These are phyloP conservation scores for Spodoptera litura DNA, from an alignment of 1,140 invertebrate genomes.

Conservation along the genomic window DNA sequence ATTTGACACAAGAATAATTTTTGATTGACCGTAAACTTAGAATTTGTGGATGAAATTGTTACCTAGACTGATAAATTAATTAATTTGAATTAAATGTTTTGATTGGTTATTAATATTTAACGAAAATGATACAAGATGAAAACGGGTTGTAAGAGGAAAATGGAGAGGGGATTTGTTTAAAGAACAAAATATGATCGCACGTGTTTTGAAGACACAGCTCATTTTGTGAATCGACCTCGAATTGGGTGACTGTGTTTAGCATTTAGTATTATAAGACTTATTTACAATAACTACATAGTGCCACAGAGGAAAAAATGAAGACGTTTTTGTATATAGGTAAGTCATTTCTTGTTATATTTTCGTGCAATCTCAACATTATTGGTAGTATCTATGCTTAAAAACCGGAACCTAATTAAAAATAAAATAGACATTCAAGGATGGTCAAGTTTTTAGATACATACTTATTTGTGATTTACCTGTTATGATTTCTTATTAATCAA, in stretches of 20 bases:
- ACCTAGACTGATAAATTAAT: not conserved
- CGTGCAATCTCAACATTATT: not conserved
- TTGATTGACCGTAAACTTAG: not conserved
- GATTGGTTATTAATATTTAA: conserved; percentile 6
- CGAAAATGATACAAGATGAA: conserved; percentile 19
- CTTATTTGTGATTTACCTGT: too few species aligned
- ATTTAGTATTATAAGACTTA: not conserved
- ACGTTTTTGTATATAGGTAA: conserved; percentile 17
- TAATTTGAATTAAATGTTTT: not conserved
- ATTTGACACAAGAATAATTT: not conserved
- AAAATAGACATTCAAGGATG: conserved; percentile 6
- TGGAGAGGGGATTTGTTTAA: conserved; percentile 28
- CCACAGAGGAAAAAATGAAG: conserved; percentile 8
- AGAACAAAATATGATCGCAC: conserved; percentile 25
- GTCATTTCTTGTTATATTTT: not conserved
- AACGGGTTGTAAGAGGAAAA: conserved; percentile 42
- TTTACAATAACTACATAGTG: not conserved
- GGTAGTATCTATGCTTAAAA: not conserved
- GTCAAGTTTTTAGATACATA: too few species aligned
- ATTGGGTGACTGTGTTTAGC: conserved; percentile 24
- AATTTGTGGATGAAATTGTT: not conserved
- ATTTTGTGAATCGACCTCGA: conserved; percentile 25
- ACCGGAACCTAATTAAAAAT: not conserved
- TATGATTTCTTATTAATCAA: too few species aligned
- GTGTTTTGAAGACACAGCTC: conserved; percentile 30